Percentiles rank a stretch among this genome's conserved stretches.
phyloP scores from a whole-genome alignment of 2,113 vertebrate genomes.

The Eira barbara region DNA sequence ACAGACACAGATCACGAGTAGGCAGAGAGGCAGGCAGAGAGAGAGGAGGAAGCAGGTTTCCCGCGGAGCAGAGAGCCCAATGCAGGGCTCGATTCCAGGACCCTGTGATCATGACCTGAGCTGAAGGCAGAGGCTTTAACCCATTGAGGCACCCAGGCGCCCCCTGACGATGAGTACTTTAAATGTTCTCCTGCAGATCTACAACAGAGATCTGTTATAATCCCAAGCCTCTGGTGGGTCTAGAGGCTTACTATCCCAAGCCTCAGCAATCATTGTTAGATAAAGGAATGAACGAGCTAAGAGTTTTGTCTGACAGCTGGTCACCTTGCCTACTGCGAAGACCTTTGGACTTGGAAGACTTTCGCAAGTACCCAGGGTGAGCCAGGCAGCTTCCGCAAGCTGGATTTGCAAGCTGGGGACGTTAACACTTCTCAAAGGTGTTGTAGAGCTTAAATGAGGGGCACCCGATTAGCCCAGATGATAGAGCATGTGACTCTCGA shows the following conservation, averaged over 20 bases:
- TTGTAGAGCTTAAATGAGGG: background rate
- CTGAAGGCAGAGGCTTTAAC: no score
- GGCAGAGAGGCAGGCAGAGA: no score
- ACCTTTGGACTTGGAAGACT: background rate
- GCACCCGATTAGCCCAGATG: background rate
- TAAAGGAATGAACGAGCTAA: background rate
- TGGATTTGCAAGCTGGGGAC: background rate
- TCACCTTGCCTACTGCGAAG: background rate
- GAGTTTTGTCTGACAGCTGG: background rate
- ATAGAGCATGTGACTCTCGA: background rate
- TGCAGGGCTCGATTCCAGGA: no score
- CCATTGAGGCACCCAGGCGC: no score
- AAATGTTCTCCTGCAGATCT: background rate
- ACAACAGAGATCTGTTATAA: background rate
- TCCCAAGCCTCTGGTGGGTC: background rate
- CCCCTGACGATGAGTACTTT: background rate
- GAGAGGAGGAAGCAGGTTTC: no score
- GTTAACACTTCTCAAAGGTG: background rate
- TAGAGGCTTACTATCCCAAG: background rate
- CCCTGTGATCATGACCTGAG: no score
- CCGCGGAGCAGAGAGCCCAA: no score
- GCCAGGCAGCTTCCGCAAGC: background rate
- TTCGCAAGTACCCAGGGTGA: background rate
- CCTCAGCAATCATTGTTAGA: background rate
- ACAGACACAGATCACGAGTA: no score